These are phyloP conservation scores for Cotesia congregata DNA, from an alignment of 2,888 invertebrate genomes.

Conservation along the genomic window DNA sequence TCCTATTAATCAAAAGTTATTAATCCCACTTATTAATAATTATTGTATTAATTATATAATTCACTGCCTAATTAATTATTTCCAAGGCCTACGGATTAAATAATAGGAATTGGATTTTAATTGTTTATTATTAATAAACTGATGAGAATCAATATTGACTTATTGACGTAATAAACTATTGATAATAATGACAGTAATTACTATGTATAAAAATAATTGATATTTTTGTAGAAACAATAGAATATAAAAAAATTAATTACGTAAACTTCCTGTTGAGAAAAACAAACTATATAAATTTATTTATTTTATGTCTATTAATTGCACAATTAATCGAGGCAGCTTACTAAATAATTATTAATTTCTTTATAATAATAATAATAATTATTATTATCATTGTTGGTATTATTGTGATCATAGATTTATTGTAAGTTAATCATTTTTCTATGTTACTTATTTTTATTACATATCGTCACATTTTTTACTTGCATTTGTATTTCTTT, in stretches of 20 bases:
- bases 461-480: too few species aligned
- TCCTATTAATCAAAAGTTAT: not conserved
- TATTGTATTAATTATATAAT: not conserved
- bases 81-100: not conserved
- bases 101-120: not conserved
- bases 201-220: not conserved
- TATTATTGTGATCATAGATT: too few species aligned
- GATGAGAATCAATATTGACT: not conserved
- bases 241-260: not conserved
- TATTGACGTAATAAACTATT: not conserved
- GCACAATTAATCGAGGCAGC: too few species aligned
- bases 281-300: too few species aligned
- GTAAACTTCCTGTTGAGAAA: too few species aligned
- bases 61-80: conserved; percentile 29
- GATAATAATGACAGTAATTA: not conserved
- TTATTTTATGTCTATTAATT: too few species aligned
- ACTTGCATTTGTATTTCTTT: too few species aligned
- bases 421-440: too few species aligned
- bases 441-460: too few species aligned
- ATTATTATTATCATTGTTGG: too few species aligned
- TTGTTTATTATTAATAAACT: not conserved
- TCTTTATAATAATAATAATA: too few species aligned
- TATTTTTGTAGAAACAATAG: conserved; percentile 1
- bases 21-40: not conserved
- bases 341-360: too few species aligned